Evolutionary conservation across 64 coral and sea anemone species (phyloP), one percentile per base, ranked within the genome.

Genomic region (Cladopsammia gracilis): DNA sequence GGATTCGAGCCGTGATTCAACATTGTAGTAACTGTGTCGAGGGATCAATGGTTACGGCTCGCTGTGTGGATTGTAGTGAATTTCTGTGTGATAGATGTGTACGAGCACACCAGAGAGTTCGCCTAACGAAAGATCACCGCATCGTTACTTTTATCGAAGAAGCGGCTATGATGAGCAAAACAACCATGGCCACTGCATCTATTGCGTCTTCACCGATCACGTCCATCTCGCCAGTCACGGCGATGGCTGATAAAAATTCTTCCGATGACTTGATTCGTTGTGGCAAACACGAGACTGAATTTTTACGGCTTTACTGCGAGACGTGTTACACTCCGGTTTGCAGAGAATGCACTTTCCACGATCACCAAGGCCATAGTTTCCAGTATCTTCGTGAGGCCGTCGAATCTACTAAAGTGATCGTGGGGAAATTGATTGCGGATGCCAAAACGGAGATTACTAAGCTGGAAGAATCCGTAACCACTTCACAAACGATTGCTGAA

Each of bases 141-240:
- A 99, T 99, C 60, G 84, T 99, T 62, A 91, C 98, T 58, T 88
- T 99, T 49, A 98, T 92, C 51, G 96, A 95, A 86, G 94, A 96
- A 92, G 93, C 87, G 25, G 96, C 89, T 24, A 83, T 92, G 75
- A 62, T 92, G 75, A 88, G 75, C 51, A 85, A 85, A 82, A 84
- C 89, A 72, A 86, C 89, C 19, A 83, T 62, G 18, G 51, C 73
- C 13, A 87, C 79, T 50, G 65, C 92, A 4, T 76, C 96, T 16
- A 62, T 88, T n/a, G 75, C 81, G 60, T 62, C 75, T 86, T 85
- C 88, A 13, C 80, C 88, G 45, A 77, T 54, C 20, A 79, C 79
- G 53, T 93, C 91, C 70, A 45, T 89, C 25, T 73, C 85, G 59
- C 57, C 87, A 62, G 69, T 91, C 19, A 59, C 92, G 73, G 25